Percentiles rank a stretch among this genome's conserved stretches.
Evolutionary conservation across 2,797 vertebrate genomes (phyloP).

Genomic region (Acrocephalus scirpaceus): DNA sequence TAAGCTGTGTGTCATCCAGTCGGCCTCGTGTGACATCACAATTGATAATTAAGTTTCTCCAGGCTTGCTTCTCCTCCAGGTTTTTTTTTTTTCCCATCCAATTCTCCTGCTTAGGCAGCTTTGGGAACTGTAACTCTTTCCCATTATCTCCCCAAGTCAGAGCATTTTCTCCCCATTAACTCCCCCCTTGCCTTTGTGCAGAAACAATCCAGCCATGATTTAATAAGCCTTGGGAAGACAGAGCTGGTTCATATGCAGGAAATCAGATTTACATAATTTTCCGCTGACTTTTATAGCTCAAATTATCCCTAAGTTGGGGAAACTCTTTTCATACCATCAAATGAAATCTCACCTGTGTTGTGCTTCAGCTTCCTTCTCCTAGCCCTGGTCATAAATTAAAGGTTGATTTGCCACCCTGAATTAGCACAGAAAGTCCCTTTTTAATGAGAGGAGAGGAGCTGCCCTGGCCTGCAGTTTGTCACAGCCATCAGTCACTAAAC

Average conservation of each 20-base stretch:
- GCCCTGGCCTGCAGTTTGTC: slow-evolving; percentile 1
- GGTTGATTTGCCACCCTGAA: slow-evolving; percentile 63
- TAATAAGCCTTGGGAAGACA: slow-evolving; percentile 73
- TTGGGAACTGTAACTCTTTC: slow-evolving; percentile 59
- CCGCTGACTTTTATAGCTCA: slow-evolving; percentile 67
- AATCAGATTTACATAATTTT: slow-evolving; percentile 82
- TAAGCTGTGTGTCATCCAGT: neutral
- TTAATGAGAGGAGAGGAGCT: slow-evolving; percentile 19
- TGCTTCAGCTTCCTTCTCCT: slow-evolving; percentile 56
- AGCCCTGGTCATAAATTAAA: slow-evolving; percentile 60
- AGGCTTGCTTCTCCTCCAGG: neutral
- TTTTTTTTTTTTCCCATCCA: neutral
- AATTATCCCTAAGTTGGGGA: slow-evolving; percentile 69
- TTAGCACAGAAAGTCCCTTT: slow-evolving; percentile 63
- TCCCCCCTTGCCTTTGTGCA: slow-evolving; percentile 67
- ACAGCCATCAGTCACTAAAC: neutral
- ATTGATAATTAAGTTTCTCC: neutral
- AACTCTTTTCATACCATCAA: slow-evolving; percentile 71
- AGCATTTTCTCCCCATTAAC: slow-evolving; percentile 37
- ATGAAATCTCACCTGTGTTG: slow-evolving; percentile 69
- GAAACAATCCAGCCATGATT: slow-evolving; percentile 72
- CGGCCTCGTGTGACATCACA: neutral
- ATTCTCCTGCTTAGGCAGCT: slow-evolving; percentile 26
- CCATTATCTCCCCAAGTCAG: slow-evolving; percentile 53
- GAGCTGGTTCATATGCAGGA: slow-evolving; percentile 54